Evolutionary conservation across 2,888 invertebrate species (phyloP).

Genomic region (Resseliella maxima): DNA sequence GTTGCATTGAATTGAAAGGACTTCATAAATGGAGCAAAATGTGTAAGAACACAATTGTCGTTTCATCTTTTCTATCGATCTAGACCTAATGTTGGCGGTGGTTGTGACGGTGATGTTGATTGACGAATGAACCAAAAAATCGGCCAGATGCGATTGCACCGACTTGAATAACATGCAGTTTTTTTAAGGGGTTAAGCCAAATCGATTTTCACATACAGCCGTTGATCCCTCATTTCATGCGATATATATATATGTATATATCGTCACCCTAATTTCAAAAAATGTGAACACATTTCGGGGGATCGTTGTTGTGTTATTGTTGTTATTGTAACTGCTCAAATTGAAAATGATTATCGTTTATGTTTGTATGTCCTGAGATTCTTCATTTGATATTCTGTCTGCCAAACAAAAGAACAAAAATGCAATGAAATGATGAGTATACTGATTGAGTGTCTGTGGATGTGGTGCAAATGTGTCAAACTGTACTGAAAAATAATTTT

Average conservation of each 20-base stretch:
- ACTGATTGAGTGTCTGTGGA: too few species aligned
- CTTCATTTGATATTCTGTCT: background rate
- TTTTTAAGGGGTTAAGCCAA: conserved; percentile 21
- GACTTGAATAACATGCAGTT: conserved; percentile 8
- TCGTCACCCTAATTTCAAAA: conserved; percentile 14
- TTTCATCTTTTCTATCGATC: too few species aligned
- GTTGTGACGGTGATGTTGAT: background rate
- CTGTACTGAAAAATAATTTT: too few species aligned
- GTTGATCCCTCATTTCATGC: conserved; percentile 24
- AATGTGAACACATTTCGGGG: background rate
- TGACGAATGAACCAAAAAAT: conserved; percentile 39
- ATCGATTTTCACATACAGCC: conserved; percentile 34
- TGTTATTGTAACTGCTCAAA: conserved; percentile 3
- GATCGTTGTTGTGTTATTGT: background rate
- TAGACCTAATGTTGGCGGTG: background rate
- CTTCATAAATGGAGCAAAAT: conserved; percentile 22
- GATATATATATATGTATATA: background rate
- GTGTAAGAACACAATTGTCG: background rate
- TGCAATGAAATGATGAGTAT: background rate
- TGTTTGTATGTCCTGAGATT: background rate
- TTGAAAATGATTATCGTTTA: conserved; percentile 52
- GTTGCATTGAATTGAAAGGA: background rate
- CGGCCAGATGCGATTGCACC: conserved; percentile 47
- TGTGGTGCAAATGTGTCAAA: conserved; percentile 44
- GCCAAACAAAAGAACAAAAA: conserved; percentile 33